Base-by-base conservation (phyloP, 2,113 vertebrate genomes). In the Clarias macrocephalus region DNA sequence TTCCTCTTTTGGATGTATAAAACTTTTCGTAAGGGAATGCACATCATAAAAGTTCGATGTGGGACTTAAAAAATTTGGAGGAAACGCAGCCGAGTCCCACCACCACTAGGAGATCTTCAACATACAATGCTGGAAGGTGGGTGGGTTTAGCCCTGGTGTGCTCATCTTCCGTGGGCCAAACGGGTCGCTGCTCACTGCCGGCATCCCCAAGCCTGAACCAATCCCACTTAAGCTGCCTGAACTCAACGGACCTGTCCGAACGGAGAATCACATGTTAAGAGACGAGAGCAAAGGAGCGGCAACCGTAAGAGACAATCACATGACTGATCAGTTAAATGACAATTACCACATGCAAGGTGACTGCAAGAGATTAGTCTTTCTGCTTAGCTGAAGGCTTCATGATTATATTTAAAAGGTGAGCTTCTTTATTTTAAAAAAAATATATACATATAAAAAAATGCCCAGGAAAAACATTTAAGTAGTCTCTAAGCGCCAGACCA, bases 51-150 rank as follows among this genome's bases (percentile, higher is more conserved):
- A 25, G 3, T 9, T 75, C 8, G 18, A 52, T 37, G 59, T 21
- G 3, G 19, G 21, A 21, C 21, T 10, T 5, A 72, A 2, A 8
- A 9, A 42, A 62, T 88, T 52, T 21, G 90, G 92, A 95, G 92
- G 93, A 96, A 93, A 92, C 92, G 85, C 92, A 95, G 93, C 83
- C 89, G 92, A 93, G 93, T 95, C 97, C 95, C 96, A 97, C 96
- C 96, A 97, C 97, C 96, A 98, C 96, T 97, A 96, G 97, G 95
- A 97, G 96, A 96, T 95, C 96, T 96, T 97, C 95, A 97, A 97
- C 98, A 97, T 99, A 99, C 98, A 99, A 97, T 99, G 98, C 96
- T 99, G 98, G 95, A 99, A 99, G 93, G 98, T 98, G 68, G 97
- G 95, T 76, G 98, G 98, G 94, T 97, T 99, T 94, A 99, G 91